Conservation (phyloP, 2,888 invertebrate genomes). For the Callosobruchus maculatus region DNA sequence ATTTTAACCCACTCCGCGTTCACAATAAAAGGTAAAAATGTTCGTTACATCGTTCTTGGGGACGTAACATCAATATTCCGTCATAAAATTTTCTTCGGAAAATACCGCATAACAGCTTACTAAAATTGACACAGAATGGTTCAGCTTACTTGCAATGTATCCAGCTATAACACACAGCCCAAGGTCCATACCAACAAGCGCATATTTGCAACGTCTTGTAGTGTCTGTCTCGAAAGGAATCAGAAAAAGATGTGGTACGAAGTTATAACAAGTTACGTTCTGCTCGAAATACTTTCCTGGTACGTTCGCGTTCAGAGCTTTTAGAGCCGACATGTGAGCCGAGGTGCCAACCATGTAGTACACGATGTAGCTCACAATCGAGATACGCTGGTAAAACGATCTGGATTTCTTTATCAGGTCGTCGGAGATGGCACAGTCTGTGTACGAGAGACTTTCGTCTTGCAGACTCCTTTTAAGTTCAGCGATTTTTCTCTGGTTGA, state of each 20-base stretch:
- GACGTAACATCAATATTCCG: no score
- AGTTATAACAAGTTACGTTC: slow-evolving; percentile 2
- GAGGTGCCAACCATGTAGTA: not conserved
- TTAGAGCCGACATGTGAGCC: not conserved
- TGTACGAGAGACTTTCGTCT: not conserved
- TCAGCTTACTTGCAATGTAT: not conserved
- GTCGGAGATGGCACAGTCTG: not conserved
- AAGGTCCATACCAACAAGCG: not conserved
- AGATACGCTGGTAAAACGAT: not conserved
- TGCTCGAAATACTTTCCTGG: not conserved
- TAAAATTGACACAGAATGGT: no score
- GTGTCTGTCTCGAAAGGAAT: slow-evolving; percentile 5
- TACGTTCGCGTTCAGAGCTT: not conserved
- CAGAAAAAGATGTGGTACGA: not conserved
- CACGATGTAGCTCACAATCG: not conserved
- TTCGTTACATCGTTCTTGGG: no score
- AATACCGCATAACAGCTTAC: no score
- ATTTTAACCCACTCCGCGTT: no score
- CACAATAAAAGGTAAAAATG: no score
- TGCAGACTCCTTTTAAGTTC: not conserved
- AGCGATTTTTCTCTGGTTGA: not conserved
- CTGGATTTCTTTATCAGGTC: not conserved
- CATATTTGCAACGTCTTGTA: not conserved
- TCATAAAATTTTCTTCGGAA: no score
- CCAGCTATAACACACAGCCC: not conserved